These are phyloP conservation scores for Monomorium pharaonis DNA, from an alignment of 1,140 invertebrate genomes.

Conservation along the genomic window DNA sequence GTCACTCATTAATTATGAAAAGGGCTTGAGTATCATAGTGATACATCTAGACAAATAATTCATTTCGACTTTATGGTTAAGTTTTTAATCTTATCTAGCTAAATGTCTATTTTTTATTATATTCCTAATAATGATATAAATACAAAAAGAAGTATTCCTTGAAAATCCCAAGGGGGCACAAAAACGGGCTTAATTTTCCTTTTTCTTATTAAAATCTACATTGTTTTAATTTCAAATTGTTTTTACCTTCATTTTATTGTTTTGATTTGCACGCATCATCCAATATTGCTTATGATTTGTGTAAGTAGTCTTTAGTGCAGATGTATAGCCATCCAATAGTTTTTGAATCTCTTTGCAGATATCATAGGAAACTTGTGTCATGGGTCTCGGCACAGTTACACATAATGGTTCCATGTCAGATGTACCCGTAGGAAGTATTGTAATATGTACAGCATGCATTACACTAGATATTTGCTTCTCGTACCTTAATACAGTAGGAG, in stretches of 20 bases:
- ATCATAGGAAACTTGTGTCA: slow-evolving; percentile 75
- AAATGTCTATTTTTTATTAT: too few relatives aligned
- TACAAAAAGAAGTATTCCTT: too few relatives aligned
- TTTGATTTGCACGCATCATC: slow-evolving; percentile 85
- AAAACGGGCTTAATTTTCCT: too few relatives aligned
- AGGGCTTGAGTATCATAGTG: too few relatives aligned
- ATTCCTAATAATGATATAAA: too few relatives aligned
- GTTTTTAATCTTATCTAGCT: too few relatives aligned
- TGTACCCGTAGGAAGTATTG: slow-evolving; percentile 84
- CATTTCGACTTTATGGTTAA: too few relatives aligned
- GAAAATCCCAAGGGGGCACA: too few relatives aligned
- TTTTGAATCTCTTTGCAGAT: slow-evolving; percentile 78
- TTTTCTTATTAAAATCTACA: slow-evolving; percentile 1
- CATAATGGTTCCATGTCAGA: slow-evolving; percentile 81
- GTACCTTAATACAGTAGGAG: slow-evolving; percentile 80
- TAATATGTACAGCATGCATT: slow-evolving; percentile 85
- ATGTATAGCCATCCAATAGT: slow-evolving; percentile 76
- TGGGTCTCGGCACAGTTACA: slow-evolving; percentile 84
- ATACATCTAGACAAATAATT: too few relatives aligned
- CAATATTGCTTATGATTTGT: slow-evolving; percentile 85
- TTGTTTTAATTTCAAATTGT: slow-evolving; percentile 14
- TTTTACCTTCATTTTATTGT: slow-evolving; percentile 86
- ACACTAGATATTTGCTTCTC: slow-evolving; percentile 77
- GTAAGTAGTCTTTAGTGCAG: slow-evolving; percentile 77
- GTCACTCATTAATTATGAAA: too few relatives aligned